phyloP scores from a whole-genome alignment of 2,888 invertebrate genomes.

The Odontocolon sp. region DNA sequence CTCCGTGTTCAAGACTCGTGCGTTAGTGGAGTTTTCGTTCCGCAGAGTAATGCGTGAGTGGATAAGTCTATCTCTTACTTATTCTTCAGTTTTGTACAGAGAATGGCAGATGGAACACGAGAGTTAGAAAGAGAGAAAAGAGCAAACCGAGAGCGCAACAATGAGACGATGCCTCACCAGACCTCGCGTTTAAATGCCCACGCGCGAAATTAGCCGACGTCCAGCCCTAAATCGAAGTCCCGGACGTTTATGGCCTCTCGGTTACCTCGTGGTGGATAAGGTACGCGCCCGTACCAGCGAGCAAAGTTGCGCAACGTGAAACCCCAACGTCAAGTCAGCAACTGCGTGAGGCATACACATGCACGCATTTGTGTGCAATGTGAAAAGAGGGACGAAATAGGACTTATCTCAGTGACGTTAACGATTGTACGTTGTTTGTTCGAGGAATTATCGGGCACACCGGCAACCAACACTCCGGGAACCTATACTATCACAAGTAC shows the following conservation, averaged over 20 bases:
- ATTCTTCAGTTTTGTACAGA: too few species aligned
- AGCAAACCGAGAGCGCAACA: constrained; percentile 25
- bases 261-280: constrained; percentile 35
- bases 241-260: constrained; percentile 57
- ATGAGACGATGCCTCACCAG: constrained; percentile 41
- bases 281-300: constrained; percentile 10
- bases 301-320: constrained; percentile 37
- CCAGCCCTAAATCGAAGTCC: constrained; percentile 58
- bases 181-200: constrained; percentile 52
- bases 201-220: constrained; percentile 58
- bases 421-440: constrained; percentile 71
- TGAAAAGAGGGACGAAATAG: constrained; percentile 31
- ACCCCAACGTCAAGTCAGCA: constrained; percentile 14
- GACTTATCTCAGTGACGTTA: constrained; percentile 69
- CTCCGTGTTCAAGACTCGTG: too few species aligned
- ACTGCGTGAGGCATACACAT: constrained; percentile 11
- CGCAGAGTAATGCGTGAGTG: too few species aligned
- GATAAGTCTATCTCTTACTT: too few species aligned
- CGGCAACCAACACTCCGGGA: neutral
- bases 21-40: too few species aligned
- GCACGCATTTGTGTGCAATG: neutral
- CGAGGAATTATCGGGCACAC: constrained; percentile 68
- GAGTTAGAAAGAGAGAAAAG: neutral
- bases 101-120: too few species aligned
- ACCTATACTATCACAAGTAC: neutral